Conservation (phyloP, 2,888 invertebrate species). For the Cheilosia vernalis region DNA sequence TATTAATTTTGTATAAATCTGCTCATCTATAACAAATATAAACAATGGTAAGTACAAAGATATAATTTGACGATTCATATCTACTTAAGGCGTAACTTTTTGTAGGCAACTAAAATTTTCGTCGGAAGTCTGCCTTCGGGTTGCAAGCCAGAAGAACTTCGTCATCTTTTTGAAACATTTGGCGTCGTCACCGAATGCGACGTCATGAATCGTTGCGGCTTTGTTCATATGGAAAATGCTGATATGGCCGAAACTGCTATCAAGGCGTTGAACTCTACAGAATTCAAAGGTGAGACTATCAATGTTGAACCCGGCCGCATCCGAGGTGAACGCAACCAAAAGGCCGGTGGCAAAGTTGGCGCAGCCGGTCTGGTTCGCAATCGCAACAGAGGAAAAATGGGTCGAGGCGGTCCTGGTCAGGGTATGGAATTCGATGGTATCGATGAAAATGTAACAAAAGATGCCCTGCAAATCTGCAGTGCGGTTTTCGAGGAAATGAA, state of each 20-base stretch:
- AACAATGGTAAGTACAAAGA: slow-evolving; percentile 45
- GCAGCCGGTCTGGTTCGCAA: slow-evolving; percentile 75
- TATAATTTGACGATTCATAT: neutral
- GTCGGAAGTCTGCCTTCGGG: slow-evolving; percentile 95
- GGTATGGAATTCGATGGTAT: slow-evolving; percentile 56
- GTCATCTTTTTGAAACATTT: slow-evolving; percentile 92
- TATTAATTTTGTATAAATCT: neutral
- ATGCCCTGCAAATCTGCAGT: slow-evolving; percentile 68
- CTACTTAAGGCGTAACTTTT: slow-evolving; percentile 69
- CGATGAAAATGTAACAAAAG: slow-evolving; percentile 63
- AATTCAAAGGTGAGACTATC: slow-evolving; percentile 92
- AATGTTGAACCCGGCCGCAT: slow-evolving; percentile 93
- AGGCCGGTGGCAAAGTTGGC: slow-evolving; percentile 44
- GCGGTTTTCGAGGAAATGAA: slow-evolving; percentile 69
- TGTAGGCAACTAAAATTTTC: slow-evolving; percentile 93
- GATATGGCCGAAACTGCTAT: slow-evolving; percentile 93
- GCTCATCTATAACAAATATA: neutral
- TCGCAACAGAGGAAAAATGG: slow-evolving; percentile 40
- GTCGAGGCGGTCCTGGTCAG: slow-evolving; percentile 62
- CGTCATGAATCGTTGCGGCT: slow-evolving; percentile 96
- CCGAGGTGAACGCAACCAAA: slow-evolving; percentile 84
- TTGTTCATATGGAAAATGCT: slow-evolving; percentile 94
- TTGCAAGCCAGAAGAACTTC: slow-evolving; percentile 92
- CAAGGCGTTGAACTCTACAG: slow-evolving; percentile 90
- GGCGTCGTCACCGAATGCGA: slow-evolving; percentile 96